Conservation (phyloP, 2,888 invertebrate species). For the Tineola bisselliella region DNA sequence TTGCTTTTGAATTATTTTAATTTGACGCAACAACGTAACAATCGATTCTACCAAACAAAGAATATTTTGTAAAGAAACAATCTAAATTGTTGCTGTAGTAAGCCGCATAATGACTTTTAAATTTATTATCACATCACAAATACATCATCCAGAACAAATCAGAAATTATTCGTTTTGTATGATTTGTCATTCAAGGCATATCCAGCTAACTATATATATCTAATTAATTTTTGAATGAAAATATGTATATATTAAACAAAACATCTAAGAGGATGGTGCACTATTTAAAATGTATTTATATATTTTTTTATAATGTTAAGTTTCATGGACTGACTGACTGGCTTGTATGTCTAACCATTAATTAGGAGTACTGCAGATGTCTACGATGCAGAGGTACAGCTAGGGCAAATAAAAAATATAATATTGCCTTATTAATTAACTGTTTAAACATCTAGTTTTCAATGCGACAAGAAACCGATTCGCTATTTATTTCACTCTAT, state of each 20-base stretch:
- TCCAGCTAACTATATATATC: too few relatives aligned
- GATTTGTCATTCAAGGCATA: too few relatives aligned
- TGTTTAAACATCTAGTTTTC: constrained; percentile 7
- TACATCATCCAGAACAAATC: too few relatives aligned
- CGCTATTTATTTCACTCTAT: neutral
- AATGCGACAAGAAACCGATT: neutral
- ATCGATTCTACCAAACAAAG: too few relatives aligned
- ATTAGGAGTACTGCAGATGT: constrained; percentile 39
- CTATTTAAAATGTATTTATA: constrained; percentile 29
- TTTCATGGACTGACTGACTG: constrained; percentile 34
- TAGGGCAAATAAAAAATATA: neutral
- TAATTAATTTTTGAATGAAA: too few relatives aligned
- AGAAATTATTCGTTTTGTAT: too few relatives aligned
- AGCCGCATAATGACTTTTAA: too few relatives aligned
- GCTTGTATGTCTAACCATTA: constrained; percentile 38
- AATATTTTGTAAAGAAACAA: too few relatives aligned
- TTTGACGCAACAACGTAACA: too few relatives aligned
- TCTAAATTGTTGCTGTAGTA: too few relatives aligned
- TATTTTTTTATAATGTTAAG: constrained; percentile 35
- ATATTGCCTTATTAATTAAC: constrained; percentile 10
- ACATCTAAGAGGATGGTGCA: constrained; percentile 24
- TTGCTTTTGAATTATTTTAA: too few relatives aligned
- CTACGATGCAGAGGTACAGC: neutral
- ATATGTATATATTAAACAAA: neutral
- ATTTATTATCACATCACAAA: too few relatives aligned